These are phyloP conservation scores for Penaeus vannamei DNA, from an alignment of 1,140 invertebrate genomes.

Conservation along the genomic window DNA sequence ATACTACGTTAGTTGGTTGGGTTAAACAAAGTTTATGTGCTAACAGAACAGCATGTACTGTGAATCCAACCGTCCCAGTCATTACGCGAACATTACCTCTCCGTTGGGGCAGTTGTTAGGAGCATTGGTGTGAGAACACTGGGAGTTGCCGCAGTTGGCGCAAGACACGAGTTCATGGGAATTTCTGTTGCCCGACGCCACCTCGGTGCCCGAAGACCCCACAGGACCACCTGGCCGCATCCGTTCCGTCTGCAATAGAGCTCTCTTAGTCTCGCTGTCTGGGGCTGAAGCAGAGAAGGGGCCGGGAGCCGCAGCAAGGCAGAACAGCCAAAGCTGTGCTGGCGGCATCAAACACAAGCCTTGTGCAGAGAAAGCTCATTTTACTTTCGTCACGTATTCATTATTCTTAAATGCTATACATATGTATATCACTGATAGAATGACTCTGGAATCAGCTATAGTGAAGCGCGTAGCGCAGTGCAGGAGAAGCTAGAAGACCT, in stretches of 20 bases:
- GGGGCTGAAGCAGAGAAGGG: neutral
- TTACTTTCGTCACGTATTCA: too few species aligned
- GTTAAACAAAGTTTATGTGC: too few species aligned
- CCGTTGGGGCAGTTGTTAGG: slow-evolving; percentile 65
- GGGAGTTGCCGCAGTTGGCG: slow-evolving; percentile 65
- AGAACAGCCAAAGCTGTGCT: slow-evolving; percentile 18
- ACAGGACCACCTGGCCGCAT: slow-evolving; percentile 58
- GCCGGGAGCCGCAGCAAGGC: neutral
- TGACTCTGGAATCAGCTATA: too few species aligned
- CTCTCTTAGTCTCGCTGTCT: too few species aligned
- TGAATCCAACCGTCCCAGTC: too few species aligned
- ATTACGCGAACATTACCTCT: slow-evolving; percentile 43
- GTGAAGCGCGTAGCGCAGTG: too few species aligned
- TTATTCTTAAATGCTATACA: too few species aligned
- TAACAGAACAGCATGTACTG: too few species aligned
- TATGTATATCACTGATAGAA: too few species aligned
- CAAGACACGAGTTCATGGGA: slow-evolving; percentile 65
- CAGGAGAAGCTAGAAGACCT: neutral
- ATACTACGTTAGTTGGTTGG: too few species aligned
- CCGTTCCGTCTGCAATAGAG: slow-evolving; percentile 58
- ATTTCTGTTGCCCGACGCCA: slow-evolving; percentile 51
- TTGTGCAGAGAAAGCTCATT: too few species aligned
- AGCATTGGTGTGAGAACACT: slow-evolving; percentile 64
- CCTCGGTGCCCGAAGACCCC: slow-evolving; percentile 37
- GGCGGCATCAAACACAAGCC: neutral